A percentile compares a stretch with the other conserved stretches of the same genome.
These are phyloP conservation scores for Serripes groenlandicus DNA, from an alignment of 2,888 invertebrate species.

Conservation along the genomic window DNA sequence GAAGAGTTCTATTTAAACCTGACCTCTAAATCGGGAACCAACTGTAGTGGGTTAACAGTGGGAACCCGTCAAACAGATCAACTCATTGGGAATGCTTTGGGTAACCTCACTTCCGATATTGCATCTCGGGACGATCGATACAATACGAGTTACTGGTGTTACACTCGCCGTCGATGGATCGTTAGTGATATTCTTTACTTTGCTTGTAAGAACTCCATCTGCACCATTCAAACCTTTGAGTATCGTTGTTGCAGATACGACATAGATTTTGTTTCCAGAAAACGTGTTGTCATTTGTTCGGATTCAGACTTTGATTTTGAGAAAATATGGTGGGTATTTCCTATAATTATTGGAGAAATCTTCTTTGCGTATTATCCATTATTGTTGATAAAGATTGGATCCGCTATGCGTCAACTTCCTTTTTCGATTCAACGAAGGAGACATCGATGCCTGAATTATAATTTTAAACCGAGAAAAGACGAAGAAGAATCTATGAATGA, in stretches of 20 bases:
- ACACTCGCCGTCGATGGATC: constrained; percentile 22
- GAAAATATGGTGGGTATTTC: constrained; percentile 48
- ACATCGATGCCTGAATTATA: neutral
- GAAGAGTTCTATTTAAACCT: constrained; percentile 13
- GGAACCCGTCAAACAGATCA: constrained; percentile 24
- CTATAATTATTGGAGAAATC: constrained; percentile 43
- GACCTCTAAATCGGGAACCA: neutral
- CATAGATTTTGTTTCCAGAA: neutral
- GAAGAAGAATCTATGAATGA: neutral
- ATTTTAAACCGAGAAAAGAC: neutral
- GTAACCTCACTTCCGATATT: constrained; percentile 36
- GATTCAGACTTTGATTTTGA: constrained; percentile 27
- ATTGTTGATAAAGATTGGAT: constrained; percentile 32
- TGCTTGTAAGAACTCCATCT: constrained; percentile 45
- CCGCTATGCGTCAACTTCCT: neutral
- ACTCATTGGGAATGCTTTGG: constrained; percentile 46
- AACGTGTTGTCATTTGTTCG: constrained; percentile 26
- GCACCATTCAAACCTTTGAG: constrained; percentile 55
- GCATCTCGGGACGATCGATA: constrained; percentile 33
- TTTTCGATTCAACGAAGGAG: neutral
- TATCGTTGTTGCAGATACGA: constrained; percentile 48
- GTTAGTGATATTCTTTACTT: constrained; percentile 12
- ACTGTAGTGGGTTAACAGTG: constrained; percentile 20
- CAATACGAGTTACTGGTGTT: constrained; percentile 60
- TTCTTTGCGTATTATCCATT: constrained; percentile 49